A percentile compares a stretch with the other conserved stretches of the same genome.
Evolutionary conservation across 2,888 invertebrate species (phyloP).

Genomic region (Eupithecia pulchellata): DNA sequence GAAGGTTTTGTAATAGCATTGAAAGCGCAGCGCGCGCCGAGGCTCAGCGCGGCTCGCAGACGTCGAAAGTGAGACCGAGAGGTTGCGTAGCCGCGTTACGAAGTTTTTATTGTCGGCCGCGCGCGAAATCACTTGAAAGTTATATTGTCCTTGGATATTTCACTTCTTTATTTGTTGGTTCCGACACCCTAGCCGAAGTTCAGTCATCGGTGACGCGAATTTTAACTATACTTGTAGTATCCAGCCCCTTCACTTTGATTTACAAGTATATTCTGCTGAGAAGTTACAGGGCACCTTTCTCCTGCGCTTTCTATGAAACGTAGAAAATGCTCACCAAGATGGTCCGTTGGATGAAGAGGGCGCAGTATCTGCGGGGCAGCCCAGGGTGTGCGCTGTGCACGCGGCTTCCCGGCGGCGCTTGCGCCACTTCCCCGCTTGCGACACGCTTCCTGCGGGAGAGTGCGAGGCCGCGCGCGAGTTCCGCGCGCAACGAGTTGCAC

Average conservation of each 20-base stretch:
- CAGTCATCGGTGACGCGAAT: slow-evolving; percentile 70
- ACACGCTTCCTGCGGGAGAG: slow-evolving; percentile 83
- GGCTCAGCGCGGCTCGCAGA: slow-evolving; percentile 59
- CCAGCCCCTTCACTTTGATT: slow-evolving; percentile 73
- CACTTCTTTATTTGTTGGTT: slow-evolving; percentile 83
- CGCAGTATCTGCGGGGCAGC: slow-evolving; percentile 62
- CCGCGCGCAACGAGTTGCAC: slow-evolving; percentile 77
- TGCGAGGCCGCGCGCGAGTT: slow-evolving; percentile 80
- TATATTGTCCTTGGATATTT: slow-evolving; percentile 85
- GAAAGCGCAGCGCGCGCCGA: slow-evolving; percentile 74
- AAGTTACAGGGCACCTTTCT: slow-evolving; percentile 36
- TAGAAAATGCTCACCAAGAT: slow-evolving; percentile 60
- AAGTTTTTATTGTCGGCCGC: slow-evolving; percentile 84
- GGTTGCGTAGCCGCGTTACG: slow-evolving; percentile 83
- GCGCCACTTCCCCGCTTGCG: slow-evolving; percentile 83
- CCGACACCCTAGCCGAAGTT: slow-evolving; percentile 79
- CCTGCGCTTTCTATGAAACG: slow-evolving; percentile 28
- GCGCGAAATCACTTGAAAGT: slow-evolving; percentile 86
- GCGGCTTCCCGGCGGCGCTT: slow-evolving; percentile 80
- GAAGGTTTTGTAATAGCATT: slow-evolving; percentile 78
- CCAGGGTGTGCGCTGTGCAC: slow-evolving; percentile 73
- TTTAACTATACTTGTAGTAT: slow-evolving; percentile 46
- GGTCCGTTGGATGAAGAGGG: slow-evolving; percentile 62
- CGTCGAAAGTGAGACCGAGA: slow-evolving; percentile 83
- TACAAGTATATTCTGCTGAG: slow-evolving; percentile 44